A percentile compares a stretch with the other conserved stretches of the same genome.
These are phyloP conservation scores for Eucidaris tribuloides DNA, from an alignment of 35 echinoderm and acorn worm species.

Conservation along the genomic window DNA sequence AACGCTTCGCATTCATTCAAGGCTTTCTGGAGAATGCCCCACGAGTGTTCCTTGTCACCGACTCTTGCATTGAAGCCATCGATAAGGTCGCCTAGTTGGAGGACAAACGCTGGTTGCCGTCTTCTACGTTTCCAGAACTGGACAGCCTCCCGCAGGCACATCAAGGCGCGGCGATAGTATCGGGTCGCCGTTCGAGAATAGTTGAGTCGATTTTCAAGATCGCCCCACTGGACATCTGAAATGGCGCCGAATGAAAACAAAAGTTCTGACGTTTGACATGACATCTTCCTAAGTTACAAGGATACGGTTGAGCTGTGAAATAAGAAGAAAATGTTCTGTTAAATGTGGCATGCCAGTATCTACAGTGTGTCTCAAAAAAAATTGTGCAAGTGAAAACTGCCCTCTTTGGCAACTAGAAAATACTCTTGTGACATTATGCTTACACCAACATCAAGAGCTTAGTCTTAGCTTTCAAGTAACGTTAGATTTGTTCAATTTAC, in stretches of 20 bases:
- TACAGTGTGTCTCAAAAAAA: no score
- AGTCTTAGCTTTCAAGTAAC: no score
- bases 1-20: constrained; percentile 53
- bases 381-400: no score
- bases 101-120: constrained; percentile 28
- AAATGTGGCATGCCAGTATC: no score
- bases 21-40: neutral
- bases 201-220: constrained; percentile 56
- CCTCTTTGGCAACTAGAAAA: no score
- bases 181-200: constrained; percentile 18
- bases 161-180: constrained; percentile 74
- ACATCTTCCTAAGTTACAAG: no score
- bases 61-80: constrained; percentile 66
- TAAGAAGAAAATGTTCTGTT: no score
- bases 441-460: no score
- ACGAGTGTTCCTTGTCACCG: constrained; percentile 38
- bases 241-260: constrained; percentile 86
- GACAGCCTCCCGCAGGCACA: constrained; percentile 48
- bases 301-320: no score
- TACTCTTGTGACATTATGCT: no score
- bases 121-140: constrained; percentile 43
- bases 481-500: no score
- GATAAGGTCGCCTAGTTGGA: constrained; percentile 81
- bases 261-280: no score
- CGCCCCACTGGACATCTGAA: constrained; percentile 91